Base-by-base conservation (phyloP, 2,113 vertebrate species). In the Synchiropus splendidus region DNA sequence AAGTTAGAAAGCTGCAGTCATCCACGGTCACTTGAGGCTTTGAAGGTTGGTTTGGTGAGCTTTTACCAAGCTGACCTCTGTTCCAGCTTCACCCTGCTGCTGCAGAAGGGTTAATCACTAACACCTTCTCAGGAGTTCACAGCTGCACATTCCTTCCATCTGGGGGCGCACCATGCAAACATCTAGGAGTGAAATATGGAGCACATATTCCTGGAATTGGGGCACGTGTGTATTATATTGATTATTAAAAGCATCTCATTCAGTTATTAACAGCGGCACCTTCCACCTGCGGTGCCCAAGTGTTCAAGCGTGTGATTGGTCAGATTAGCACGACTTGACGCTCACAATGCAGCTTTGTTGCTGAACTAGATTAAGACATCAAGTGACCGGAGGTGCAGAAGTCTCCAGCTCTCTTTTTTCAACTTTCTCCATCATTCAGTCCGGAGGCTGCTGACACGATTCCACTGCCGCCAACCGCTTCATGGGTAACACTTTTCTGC, bases 291-390 rank as follows among this genome's bases (percentile, higher is more conserved):
- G 15, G 11, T 12, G 41, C 30, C 10, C 41, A 6, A 37, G 31
- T 18, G 5, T 18, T 39, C 8, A 42, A 33, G 11, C 11, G 27
- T 47, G 43, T 31, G 43, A 79, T 81, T 81, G 48, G 18, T 64
- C 41, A 81, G 82, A 81, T 86, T 85, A 84, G 46, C 64, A 33
- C 50, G 56, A 61, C 58, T 64, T 15, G 36, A 58, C 31, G 38
- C 58, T 64, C 67, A 87, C 83, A 87, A 86, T 85, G 71, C 74
- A 61, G 72, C 78, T 83, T 85, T 85, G 83, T 87, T 83, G 51
- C 55, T 43, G 45, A 54, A 81, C 78, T 63, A 79, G 85, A 85
- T 87, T 86, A 86, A 58, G 57, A 71, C 67, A 72, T 85, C 85
- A 85, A 83, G 81, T 87, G 85, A 86, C 84, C 80, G 66, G 81